A percentile compares a stretch with the other conserved stretches of the same genome.
phyloP scores from a whole-genome alignment of 2,797 vertebrate species.

The Leuciscus waleckii region DNA sequence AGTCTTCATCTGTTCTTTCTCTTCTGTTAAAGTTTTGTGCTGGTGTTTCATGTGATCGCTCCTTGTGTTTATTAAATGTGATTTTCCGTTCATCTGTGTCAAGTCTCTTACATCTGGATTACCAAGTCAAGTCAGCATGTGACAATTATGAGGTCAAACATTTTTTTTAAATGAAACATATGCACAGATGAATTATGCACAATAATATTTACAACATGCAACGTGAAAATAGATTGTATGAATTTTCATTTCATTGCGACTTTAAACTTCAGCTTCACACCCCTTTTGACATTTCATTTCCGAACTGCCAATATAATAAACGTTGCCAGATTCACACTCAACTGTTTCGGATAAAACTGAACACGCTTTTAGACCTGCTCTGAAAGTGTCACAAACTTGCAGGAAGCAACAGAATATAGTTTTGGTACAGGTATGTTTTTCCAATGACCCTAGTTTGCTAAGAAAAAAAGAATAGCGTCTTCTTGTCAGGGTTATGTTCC shows the following conservation, averaged over 20 bases:
- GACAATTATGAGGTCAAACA: not conserved
- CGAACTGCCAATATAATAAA: not conserved
- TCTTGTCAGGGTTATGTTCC: no score
- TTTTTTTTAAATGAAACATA: not conserved
- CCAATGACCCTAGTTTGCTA: no score
- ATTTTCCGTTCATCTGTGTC: no score
- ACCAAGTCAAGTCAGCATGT: not conserved
- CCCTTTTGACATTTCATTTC: not conserved
- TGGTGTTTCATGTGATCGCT: no score
- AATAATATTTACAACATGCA: not conserved
- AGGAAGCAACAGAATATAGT: not conserved
- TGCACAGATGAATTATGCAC: not conserved
- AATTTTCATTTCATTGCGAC: not conserved
- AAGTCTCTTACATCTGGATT: no score
- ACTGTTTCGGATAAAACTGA: not conserved
- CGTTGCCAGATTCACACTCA: not conserved
- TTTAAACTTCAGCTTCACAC: not conserved
- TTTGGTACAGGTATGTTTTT: no score
- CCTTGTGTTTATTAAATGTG: no score
- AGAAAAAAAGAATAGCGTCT: no score
- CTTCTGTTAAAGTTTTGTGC: no score
- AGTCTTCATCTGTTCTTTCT: no score
- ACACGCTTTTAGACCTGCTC: not conserved
- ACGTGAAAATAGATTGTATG: not conserved
- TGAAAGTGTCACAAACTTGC: not conserved